Base-by-base conservation (phyloP, 1,140 invertebrate genomes). In the Drosophila guanche region DNA sequence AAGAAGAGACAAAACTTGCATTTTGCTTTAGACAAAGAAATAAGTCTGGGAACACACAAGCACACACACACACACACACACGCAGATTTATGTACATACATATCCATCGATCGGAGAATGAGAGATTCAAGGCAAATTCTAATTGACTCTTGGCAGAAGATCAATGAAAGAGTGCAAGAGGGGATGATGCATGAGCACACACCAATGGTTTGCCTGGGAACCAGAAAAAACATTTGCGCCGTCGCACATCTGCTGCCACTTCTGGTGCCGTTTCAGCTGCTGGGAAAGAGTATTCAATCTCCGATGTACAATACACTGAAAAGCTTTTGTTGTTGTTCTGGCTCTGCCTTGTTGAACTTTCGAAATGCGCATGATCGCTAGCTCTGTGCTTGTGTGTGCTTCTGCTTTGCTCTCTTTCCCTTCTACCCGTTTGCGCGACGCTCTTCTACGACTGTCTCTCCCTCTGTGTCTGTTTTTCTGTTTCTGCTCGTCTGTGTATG, bases 341-440 rank as follows among this genome's bases (percentile, higher is more conserved):
- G 70, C 50, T 56, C 57, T 60, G 47, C 29, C 69, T 84, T 71
- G 70, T 67, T 83, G 70, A 83, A 79, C 79, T 83, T 83, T 84
- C 76, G 60, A 84, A 85, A 85, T 79, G 69, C 74, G 74, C 78
- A 81, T 66, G 78, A 81, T 76, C 73, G 33, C 59, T 63, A 29
- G 33, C 10, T 37, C 10, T 47, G 43, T 42, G 10, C 4, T 22
- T 40, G 23, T 25, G 27, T 23, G 20, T n/a, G 27, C 56, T 40
- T 27, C 16, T 29, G 10, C 56, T 10, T 63, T 29, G 37, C 51
- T 46, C 40, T 16, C 42, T 46, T 50, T 33, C 63, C 33, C 33
- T 37, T 37, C 33, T 37, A 37, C 33, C 33, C 33, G 33, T 3
- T 37, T 12, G 10, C 33, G 33, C 10, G 33, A 37, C 33, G 33